Base-by-base conservation (phyloP, 2,888 invertebrate genomes). In the Ctenicera cuprea region DNA sequence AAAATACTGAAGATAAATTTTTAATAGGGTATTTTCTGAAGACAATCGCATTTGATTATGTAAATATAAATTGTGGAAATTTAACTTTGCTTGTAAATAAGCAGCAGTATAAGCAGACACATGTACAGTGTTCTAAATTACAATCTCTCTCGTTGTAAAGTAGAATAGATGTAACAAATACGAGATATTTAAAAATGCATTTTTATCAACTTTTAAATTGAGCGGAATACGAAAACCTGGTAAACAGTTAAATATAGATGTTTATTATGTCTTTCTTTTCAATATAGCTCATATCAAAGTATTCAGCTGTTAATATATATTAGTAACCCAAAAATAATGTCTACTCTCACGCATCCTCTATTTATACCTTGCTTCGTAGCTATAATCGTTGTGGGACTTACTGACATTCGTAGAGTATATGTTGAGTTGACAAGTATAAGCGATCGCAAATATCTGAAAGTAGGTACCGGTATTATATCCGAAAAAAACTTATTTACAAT, bases 301-400 rank as follows among this genome's bases (percentile, higher is more conserved):
- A 38, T 67, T 72, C 65, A 62, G 57, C 67, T 71, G 74, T 74
- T 76, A 64, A 71, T 71, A 70, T 76, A 74, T 73, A 73, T 75
- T 75, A 63, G 66, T 59, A 71, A 67, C 59, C 75, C 74, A 71
- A 76, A 76, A 74, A 77, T 75, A 77, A 57, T 62, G 52, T 63
- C 38, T 68, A 37, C 73, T 68, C 72, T 72, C 68, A 73, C 73
- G 73, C 73, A 66, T 48, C 52, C 62, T 73, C 73, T 73, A 68
- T 68, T 68, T 68, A 73, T 73, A 72, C 57, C 38, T 48, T 12
- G 48, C 64, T 71, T 72, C 45, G 65, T 18, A 48, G 65, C 11
- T 45, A 70, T 52, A 54, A 70, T 71, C 64, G 65, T 57, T 20
- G 48, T 41, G 33, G 61, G 70, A 70, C 70, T 63, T 43, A 30